Base-by-base conservation (phyloP, 2,113 vertebrate genomes). In the Dipodomys merriami region DNA sequence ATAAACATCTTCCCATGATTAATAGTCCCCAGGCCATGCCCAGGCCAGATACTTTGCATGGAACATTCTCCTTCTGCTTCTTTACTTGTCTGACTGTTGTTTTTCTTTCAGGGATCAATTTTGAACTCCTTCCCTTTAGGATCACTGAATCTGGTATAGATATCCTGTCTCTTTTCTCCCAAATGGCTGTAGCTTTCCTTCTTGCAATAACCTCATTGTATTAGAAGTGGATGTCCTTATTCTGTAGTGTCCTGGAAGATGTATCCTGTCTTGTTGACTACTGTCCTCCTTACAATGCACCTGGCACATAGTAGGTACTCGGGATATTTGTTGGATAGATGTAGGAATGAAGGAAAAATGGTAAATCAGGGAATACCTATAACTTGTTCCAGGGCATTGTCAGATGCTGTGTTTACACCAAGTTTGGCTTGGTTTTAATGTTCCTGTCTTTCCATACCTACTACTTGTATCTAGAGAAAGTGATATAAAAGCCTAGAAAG, bases 401-500 rank as follows among this genome's bases (percentile, higher is more conserved):
- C 46, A 92, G 60, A 81, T n/a, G 49, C 11, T 62, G 10, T 22
- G 46, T 18, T 79, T 57, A 87, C 68, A 35, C 10, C 6, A 39
- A 18, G 5, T 18, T 83, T 35, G n/a, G 62, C 29, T 10, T 76
- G 65, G 39, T 22, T 93, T 83, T 33, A 33, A 83, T n/a, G 25
- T 49, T 76, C 39, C 16, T 62, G 12, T 2, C 44, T 7, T 79
- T 80, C 35, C 1, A 74, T 78, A 68, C 4, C 46, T 5, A 80
- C 46, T 60, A 53, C n/a, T 64, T 57, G 27, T 23, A 16, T 93
- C 77, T 82, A 82, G 84, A 93, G 30, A 91, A 89, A 91, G 44
- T 39, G 30, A 90, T 64, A 96, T 44, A 92, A 83, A 96, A 97
- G 94, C 83, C 83, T 96, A 90, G 92, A 19, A 39, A 57, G 33